Evolutionary conservation across 1,140 invertebrate genomes (phyloP).

Genomic region (Euwallacea similis): DNA sequence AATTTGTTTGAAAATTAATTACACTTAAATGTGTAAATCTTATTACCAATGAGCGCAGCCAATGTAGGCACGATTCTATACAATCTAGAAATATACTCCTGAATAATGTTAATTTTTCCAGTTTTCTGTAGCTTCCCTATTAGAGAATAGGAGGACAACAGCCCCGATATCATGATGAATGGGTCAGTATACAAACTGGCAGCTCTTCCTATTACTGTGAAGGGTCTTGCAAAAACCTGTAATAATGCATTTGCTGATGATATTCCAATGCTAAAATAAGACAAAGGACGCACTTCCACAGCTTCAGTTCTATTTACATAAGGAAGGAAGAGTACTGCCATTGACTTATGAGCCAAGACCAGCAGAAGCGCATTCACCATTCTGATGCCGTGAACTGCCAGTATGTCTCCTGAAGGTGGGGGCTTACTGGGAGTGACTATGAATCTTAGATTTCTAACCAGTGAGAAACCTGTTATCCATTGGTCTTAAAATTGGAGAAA

Average conservation of each 20-base stretch:
- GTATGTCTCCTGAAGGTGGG: conserved; percentile 60
- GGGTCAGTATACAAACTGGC: conserved; percentile 77
- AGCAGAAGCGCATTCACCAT: conserved; percentile 68
- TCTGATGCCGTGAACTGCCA: conserved; percentile 68
- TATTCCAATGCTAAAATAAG: neutral
- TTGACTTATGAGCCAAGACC: conserved; percentile 70
- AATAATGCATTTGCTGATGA: conserved; percentile 7
- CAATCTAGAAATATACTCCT: conserved; percentile 64
- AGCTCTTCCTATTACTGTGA: conserved; percentile 71
- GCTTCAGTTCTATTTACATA: conserved; percentile 70
- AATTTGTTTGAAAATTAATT: too few relatives aligned
- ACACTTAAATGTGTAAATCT: too few relatives aligned
- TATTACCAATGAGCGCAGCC: conserved; percentile 57
- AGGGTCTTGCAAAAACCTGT: conserved; percentile 67
- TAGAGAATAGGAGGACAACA: conserved; percentile 68
- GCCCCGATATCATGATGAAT: conserved; percentile 75
- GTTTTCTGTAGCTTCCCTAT: conserved; percentile 61
- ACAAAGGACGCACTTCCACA: conserved; percentile 59
- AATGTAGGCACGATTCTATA: conserved; percentile 64
- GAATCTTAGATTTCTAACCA: conserved; percentile 64
- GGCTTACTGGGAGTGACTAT: conserved; percentile 56
- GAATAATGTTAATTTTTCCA: conserved; percentile 61
- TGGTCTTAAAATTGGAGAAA: conserved; percentile 41
- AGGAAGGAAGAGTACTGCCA: conserved; percentile 72
- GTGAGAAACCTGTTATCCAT: conserved; percentile 65